Evolutionary conservation across 2,888 invertebrate species (phyloP).

Genomic region (Cryptocephalus moraei): DNA sequence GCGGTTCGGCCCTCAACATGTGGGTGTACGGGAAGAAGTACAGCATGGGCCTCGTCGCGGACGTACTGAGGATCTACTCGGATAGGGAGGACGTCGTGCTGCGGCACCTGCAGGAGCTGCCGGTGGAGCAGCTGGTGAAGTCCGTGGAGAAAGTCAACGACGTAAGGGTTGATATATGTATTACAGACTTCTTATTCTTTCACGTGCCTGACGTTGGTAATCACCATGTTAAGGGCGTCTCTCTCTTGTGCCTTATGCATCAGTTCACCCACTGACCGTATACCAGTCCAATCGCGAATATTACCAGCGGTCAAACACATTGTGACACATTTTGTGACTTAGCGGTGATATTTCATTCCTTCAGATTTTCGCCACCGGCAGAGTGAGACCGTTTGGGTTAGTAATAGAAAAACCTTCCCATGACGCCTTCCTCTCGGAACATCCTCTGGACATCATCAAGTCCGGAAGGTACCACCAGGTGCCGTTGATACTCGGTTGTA

Average conservation of each 20-base stretch:
- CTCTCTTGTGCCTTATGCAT: too few relatives aligned
- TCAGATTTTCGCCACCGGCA: constrained; percentile 8
- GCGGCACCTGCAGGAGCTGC: constrained; percentile 31
- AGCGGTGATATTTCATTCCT: constrained; percentile 2
- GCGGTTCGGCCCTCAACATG: constrained; percentile 25
- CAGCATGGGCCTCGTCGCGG: constrained; percentile 30
- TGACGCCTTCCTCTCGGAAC: constrained; percentile 26
- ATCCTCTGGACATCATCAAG: constrained; percentile 24
- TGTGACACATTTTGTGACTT: too few relatives aligned
- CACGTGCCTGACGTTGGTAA: too few relatives aligned
- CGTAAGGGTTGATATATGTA: constrained; percentile 15
- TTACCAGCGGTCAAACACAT: too few relatives aligned
- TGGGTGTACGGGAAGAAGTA: constrained; percentile 19
- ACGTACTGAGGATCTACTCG: constrained; percentile 28
- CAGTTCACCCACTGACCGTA: too few relatives aligned
- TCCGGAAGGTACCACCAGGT: constrained; percentile 30
- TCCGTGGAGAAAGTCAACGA: constrained; percentile 29
- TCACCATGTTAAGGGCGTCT: too few relatives aligned
- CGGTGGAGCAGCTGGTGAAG: constrained; percentile 30
- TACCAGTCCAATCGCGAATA: too few relatives aligned
- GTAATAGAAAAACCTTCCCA: constrained; percentile 20
- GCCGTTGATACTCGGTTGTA: constrained; percentile 32
- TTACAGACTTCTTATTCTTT: background rate
- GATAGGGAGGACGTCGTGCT: constrained; percentile 31
- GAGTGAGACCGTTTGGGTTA: constrained; percentile 15